Evolutionary conservation across 2,888 invertebrate genomes (phyloP).

Genomic region (Bellardia pandia): DNA sequence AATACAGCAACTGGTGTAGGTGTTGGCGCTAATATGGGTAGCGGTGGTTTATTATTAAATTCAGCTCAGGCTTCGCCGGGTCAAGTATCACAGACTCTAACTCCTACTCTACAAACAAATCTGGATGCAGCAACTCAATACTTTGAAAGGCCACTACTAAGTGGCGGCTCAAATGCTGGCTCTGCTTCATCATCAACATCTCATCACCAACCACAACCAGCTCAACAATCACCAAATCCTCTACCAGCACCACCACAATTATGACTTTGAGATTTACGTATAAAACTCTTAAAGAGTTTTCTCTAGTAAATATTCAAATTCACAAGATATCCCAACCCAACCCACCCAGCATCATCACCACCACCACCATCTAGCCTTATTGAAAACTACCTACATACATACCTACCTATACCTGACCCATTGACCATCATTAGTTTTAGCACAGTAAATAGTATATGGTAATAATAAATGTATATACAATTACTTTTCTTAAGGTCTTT

Average conservation of each 20-base stretch:
- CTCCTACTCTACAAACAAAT: conserved; percentile 57
- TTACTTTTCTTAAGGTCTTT: neutral
- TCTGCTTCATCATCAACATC: conserved; percentile 66
- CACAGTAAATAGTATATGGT: conserved; percentile 1
- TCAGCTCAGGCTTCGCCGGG: conserved; percentile 77
- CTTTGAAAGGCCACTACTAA: conserved; percentile 78
- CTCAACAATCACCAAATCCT: conserved; percentile 74
- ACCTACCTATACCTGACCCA: conserved; percentile 14
- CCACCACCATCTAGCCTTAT: conserved; percentile 39
- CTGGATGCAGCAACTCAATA: conserved; percentile 69
- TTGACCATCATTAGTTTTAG: conserved; percentile 39
- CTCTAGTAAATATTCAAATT: conserved; percentile 75
- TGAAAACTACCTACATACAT: conserved; percentile 10
- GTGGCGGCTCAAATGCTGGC: conserved; percentile 75
- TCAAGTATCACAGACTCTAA: conserved; percentile 76
- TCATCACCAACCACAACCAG: conserved; percentile 69
- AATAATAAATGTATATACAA: conserved; percentile 6
- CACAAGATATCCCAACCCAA: conserved; percentile 25
- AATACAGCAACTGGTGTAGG: conserved; percentile 44
- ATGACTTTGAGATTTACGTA: conserved; percentile 84
- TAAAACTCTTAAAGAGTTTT: conserved; percentile 83
- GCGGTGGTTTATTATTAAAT: conserved; percentile 75
- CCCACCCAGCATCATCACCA: conserved; percentile 34
- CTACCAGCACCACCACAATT: conserved; percentile 81
- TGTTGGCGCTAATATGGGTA: conserved; percentile 69